Evolutionary conservation across 2,888 invertebrate species (phyloP).

Genomic region (Plusia festucae): DNA sequence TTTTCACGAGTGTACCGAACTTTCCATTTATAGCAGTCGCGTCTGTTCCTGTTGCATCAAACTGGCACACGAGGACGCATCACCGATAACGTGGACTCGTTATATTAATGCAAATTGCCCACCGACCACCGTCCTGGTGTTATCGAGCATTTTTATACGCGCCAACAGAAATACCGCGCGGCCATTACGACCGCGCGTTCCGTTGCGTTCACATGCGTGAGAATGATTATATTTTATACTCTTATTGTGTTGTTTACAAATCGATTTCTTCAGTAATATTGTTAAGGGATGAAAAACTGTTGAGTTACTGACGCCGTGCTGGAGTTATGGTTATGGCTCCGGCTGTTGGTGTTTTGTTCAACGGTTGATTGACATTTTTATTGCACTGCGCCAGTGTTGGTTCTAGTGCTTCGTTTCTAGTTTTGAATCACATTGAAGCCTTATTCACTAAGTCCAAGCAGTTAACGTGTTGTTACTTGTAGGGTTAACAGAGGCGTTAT

Average conservation of each 20-base stretch:
- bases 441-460: too few species aligned
- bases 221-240: constrained; percentile 58
- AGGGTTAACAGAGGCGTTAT: too few species aligned
- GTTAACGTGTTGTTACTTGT: too few species aligned
- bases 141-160: constrained; percentile 75
- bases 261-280: constrained; percentile 51
- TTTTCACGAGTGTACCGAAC: constrained; percentile 22
- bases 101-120: constrained; percentile 79
- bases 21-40: constrained; percentile 38
- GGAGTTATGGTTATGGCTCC: constrained; percentile 51
- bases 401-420: background rate
- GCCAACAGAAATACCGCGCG: constrained; percentile 64
- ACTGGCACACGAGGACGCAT: constrained; percentile 47
- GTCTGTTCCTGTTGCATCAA: constrained; percentile 39
- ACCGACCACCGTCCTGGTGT: constrained; percentile 59
- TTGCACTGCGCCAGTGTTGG: constrained; percentile 13
- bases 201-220: constrained; percentile 53
- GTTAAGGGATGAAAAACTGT: constrained; percentile 49
- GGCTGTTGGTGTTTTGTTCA: constrained; percentile 32
- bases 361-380: constrained; percentile 39
- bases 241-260: constrained; percentile 61
- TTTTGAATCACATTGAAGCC: background rate
- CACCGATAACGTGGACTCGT: constrained; percentile 68
- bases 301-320: constrained; percentile 41
- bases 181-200: constrained; percentile 65